Conservation (phyloP, 2,888 invertebrate species). For the Fragum fragum region DNA sequence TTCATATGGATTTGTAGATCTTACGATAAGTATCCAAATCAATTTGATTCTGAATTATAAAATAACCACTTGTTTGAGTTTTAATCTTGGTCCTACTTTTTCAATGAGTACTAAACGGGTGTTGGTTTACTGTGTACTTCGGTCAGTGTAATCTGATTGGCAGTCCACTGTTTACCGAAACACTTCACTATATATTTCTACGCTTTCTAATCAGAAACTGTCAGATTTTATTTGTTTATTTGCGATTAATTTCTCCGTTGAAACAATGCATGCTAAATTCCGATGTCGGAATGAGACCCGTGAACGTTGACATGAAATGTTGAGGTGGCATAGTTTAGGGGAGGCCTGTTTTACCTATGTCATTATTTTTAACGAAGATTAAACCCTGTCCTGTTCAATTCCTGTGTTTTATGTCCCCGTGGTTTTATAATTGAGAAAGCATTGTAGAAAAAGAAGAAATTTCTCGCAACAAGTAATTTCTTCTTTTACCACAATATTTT, state of each 20-base stretch:
- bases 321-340: slow-evolving; percentile 41
- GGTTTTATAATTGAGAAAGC: no score
- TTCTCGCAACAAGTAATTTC: no score
- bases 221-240: slow-evolving; percentile 56
- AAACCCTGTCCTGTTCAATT: no score
- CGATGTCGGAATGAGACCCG: slow-evolving; percentile 35
- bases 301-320: slow-evolving; percentile 43
- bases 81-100: slow-evolving; percentile 8
- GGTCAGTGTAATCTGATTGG: slow-evolving; percentile 58
- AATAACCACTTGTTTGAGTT: slow-evolving; percentile 21
- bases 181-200: slow-evolving; percentile 27
- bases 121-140: slow-evolving; percentile 36
- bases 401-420: no score
- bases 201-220: slow-evolving; percentile 58
- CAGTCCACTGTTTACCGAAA: slow-evolving; percentile 41
- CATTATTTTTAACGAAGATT: no score
- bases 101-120: not conserved
- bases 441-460: no score
- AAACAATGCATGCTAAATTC: slow-evolving; percentile 65
- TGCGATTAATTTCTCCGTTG: slow-evolving; percentile 54
- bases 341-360: slow-evolving; percentile 42
- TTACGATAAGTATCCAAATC: slow-evolving; percentile 16
- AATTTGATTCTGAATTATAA: slow-evolving; percentile 1
- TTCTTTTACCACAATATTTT: no score
- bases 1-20: not conserved